These are phyloP conservation scores for Prochilodus magdalenae DNA, from an alignment of 2,113 vertebrate genomes.

Conservation along the genomic window DNA sequence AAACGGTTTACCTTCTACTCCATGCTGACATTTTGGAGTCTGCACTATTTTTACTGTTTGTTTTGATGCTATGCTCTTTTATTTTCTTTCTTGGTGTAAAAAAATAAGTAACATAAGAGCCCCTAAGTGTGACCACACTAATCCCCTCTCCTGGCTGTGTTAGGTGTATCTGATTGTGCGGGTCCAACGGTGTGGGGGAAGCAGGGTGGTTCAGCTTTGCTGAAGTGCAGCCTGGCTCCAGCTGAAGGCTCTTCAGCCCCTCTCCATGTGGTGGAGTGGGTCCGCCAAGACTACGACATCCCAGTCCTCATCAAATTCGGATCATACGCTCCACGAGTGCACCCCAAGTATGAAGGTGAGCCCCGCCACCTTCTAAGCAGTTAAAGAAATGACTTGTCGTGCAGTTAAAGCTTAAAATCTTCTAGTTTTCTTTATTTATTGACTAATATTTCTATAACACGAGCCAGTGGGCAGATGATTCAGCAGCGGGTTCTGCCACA, in stretches of 20 bases:
- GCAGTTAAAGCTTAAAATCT: too few relatives aligned
- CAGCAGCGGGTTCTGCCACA: too few relatives aligned
- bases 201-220: conserved; percentile 76
- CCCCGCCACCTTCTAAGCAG: neutral
- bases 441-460: too few relatives aligned
- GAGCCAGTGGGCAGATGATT: too few relatives aligned
- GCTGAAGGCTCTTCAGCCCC: conserved; percentile 65
- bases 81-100: too few relatives aligned
- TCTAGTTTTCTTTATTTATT: too few relatives aligned
- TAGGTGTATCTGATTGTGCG: conserved; percentile 20
- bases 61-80: too few relatives aligned
- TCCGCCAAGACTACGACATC: conserved; percentile 86
- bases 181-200: conserved; percentile 70
- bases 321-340: conserved; percentile 83
- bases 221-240: conserved; percentile 81
- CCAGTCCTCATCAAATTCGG: conserved; percentile 94
- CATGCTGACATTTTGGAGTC: too few relatives aligned
- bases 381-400: neutral
- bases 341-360: conserved; percentile 90
- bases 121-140: too few relatives aligned
- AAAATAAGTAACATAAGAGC: too few relatives aligned
- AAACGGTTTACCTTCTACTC: too few relatives aligned
- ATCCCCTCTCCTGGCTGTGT: neutral
- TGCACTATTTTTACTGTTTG: too few relatives aligned
- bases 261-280: conserved; percentile 92